These are phyloP conservation scores for Bhutanitis thaidina DNA, from an alignment of 2,888 invertebrate genomes.

Conservation along the genomic window DNA sequence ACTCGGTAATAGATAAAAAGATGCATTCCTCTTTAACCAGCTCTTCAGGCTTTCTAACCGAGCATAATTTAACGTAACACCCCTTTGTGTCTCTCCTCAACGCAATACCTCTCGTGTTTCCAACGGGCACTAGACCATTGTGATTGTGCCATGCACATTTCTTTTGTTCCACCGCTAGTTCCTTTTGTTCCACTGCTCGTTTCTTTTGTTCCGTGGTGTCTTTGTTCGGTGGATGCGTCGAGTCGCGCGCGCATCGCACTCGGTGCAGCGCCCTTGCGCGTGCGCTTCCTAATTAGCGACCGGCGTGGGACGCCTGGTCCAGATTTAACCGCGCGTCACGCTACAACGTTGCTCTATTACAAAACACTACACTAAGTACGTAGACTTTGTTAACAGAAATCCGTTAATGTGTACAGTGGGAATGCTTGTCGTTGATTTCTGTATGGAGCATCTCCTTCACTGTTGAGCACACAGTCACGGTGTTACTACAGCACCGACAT, in stretches of 20 bases:
- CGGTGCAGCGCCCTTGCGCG: slow-evolving; percentile 69
- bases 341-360: slow-evolving; percentile 32
- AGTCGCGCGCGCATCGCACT: slow-evolving; percentile 40
- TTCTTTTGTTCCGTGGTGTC: slow-evolving; percentile 49
- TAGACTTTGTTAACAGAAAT: no score
- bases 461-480: no score
- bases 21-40: slow-evolving; percentile 2
- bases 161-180: slow-evolving; percentile 38
- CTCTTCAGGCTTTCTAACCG: slow-evolving; percentile 20
- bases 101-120: slow-evolving; percentile 38
- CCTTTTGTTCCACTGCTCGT: slow-evolving; percentile 29
- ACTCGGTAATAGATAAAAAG: background rate
- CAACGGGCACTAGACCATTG: slow-evolving; percentile 38
- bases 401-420: no score
- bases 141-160: slow-evolving; percentile 5
- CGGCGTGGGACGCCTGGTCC: slow-evolving; percentile 58
- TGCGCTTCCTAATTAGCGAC: slow-evolving; percentile 73
- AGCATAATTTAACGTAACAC: slow-evolving; percentile 52
- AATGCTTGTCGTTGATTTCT: no score
- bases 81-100: slow-evolving; percentile 55
- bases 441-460: no score
- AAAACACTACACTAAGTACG: no score
- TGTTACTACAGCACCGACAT: no score
- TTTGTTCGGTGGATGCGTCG: slow-evolving; percentile 38
- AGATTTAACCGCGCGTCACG: slow-evolving; percentile 69